Evolutionary conservation across 2,888 invertebrate genomes (phyloP), one percentile per base, ranked within the genome.

Genomic region (Apamea crenata): DNA sequence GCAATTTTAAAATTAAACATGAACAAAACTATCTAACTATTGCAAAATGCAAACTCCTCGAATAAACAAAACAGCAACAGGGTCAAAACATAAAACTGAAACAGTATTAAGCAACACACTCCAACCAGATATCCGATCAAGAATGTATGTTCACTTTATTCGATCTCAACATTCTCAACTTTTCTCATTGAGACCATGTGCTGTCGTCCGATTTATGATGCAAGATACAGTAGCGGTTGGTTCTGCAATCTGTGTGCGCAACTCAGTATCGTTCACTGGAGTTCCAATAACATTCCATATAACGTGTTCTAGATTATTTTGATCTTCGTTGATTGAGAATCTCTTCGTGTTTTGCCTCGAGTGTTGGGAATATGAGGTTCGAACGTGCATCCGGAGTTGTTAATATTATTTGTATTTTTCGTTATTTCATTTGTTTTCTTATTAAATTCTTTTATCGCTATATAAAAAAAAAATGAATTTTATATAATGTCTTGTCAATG

Each of bases 141-240:
- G 73, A 87, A 84, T 77, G 65, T 80, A 77, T 81, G 83, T 84
- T 74, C 71, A 83, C 72, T 84, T 74, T 89, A 89, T 82, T 78
- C 82, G 47, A 78, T 83, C 63, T 59, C 47, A 87, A 89, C 73
- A 85, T 90, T 83, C 66, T 50, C 47, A 87, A 89, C 77, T 88
- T 90, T 88, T 87, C 90, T 88, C 90, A 89, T 89, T 85, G 82
- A 77, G 79, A 81, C 65, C 90, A 74, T 81, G 88, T 90, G 87
- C 82, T 84, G 83, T 84, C 88, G 81, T 74, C 82, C 88, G 83
- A 88, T 89, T 89, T 88, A 89, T 89, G 88, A 89, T 89, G 85
- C 88, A 80, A 89, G 85, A 89, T 89, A 86, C 85, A 83, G 80
- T 76, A 81, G 85, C 84, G 80, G 83, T 89, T 66, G 71, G 50